These are phyloP conservation scores for Entelurus aequoreus DNA, from an alignment of 2,113 vertebrate genomes.

Conservation along the genomic window DNA sequence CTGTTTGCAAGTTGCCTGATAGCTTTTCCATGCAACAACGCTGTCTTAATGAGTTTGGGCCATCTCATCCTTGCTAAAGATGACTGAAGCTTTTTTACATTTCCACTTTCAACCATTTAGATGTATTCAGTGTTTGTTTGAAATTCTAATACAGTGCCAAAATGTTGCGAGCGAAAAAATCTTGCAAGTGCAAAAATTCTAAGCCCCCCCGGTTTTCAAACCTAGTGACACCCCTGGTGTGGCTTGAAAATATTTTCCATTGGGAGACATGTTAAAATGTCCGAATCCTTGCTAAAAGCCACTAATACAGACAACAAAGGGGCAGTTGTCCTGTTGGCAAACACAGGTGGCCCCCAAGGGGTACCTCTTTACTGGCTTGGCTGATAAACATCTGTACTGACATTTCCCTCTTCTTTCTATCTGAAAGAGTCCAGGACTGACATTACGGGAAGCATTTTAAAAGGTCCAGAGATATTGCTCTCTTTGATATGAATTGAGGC, in stretches of 20 bases:
- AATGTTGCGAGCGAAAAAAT: no score
- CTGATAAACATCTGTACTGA: constrained; percentile 69
- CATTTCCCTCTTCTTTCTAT: constrained; percentile 64
- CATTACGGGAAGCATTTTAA: constrained; percentile 53
- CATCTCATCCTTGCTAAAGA: no score
- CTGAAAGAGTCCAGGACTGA: constrained; percentile 49
- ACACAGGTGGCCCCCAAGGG: constrained; percentile 51
- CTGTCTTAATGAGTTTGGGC: no score
- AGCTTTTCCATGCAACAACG: no score
- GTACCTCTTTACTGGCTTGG: constrained; percentile 40
- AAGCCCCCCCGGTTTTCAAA: no score
- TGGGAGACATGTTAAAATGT: constrained; percentile 17
- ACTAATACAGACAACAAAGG: constrained; percentile 28
- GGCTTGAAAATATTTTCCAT: neutral
- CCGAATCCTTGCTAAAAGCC: constrained; percentile 21
- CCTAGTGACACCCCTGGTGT: neutral
- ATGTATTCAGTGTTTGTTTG: no score
- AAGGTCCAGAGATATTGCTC: constrained; percentile 55
- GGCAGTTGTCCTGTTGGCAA: constrained; percentile 43
- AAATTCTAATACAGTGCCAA: no score
- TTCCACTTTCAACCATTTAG: no score
- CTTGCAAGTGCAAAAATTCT: no score
- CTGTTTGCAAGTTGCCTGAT: no score
- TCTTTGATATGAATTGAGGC: constrained; percentile 40
- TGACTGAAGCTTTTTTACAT: no score